These are phyloP conservation scores for Caenorhabditis imperialis DNA, from an alignment of 2,888 invertebrate species.

Conservation along the genomic window DNA sequence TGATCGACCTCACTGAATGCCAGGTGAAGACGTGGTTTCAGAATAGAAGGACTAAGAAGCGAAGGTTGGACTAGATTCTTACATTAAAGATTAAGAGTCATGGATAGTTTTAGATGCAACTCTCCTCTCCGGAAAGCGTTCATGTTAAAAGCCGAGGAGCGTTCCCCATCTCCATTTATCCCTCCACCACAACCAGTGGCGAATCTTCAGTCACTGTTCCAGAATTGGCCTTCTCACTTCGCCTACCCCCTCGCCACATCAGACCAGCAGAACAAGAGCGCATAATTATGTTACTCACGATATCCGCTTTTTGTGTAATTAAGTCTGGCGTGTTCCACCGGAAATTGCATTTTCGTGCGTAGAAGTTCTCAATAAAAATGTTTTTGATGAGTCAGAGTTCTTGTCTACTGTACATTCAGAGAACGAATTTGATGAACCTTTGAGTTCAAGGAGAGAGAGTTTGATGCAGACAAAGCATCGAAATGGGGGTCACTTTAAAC, in stretches of 20 bases:
- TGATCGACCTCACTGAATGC: conserved; percentile 51
- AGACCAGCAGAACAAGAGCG: conserved; percentile 32
- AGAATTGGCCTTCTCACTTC: conserved; percentile 37
- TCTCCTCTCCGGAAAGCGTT: conserved; percentile 33
- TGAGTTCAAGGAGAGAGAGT: not conserved
- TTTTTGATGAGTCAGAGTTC: conserved; percentile 24
- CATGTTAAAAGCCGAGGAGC: conserved; percentile 10
- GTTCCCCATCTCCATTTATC: conserved; percentile 19
- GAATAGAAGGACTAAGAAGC: conserved; percentile 52
- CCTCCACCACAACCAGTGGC: conserved; percentile 10
- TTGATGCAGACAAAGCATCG: conserved; percentile 31
- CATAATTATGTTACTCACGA: conserved; percentile 21
- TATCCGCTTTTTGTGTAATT: conserved; percentile 12
- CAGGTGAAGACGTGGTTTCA: conserved; percentile 58
- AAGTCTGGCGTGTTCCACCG: conserved; percentile 16
- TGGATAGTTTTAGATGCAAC: conserved; percentile 19
- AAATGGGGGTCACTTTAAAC: conserved; percentile 46
- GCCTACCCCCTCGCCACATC: conserved; percentile 8
- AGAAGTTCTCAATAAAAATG: conserved; percentile 7
- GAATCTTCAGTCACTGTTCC: conserved; percentile 28
- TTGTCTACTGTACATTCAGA: not conserved
- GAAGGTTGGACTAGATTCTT: conserved; percentile 29
- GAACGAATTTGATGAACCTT: too few species aligned
- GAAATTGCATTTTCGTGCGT: conserved; percentile 14
- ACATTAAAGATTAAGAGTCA: not conserved